Evolutionary conservation across 2,888 invertebrate genomes (phyloP), one percentile per base, ranked within the genome.

Genomic region (Azorinus chamasolen): DNA sequence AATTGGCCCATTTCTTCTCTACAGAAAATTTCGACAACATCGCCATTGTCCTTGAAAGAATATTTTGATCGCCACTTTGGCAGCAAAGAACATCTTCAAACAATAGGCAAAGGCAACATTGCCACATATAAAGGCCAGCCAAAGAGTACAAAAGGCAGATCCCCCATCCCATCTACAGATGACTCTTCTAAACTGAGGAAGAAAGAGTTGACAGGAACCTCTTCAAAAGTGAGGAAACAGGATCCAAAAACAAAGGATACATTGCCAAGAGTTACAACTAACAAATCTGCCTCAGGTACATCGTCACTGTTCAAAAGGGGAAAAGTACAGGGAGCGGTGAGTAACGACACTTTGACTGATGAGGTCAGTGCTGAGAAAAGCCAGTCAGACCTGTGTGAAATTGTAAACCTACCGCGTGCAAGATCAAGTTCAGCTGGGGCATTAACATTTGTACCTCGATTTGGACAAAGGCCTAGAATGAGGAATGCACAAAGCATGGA

Each of bases 51-150:
- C n/a, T 46, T 81, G 53, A 81, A 81, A 27, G 81, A 81, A 63
- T 81, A 81, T 59, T 74, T 81, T 68, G 77, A 81, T 39, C 63
- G 59, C 27, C 81, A 81, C 37, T 74, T 74, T 68, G 77, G 77
- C 27, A 57, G 55, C 37, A 53, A 59, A 46, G 66, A 54, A 20
- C 39, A 25, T 14, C 46, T 46, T 8, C 45, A 25, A 46, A 45
- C 25, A 59, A 59, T 27, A 46, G 46, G 32, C 25, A 37, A 27
- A 24, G 46, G 46, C 5, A 46, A 62, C 20, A 55, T 69, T n/a
- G 32, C 54, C 32, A 12, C 32, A n/a, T n/a, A 39, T 24, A 46
- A 45, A 53, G n/a, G 32, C 1, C 10, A n/a, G 2, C 18, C 24
- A 25, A 25, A 61, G 45, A 32, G 16, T 18, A 20, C 39, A 55